phyloP scores from a whole-genome alignment of 2,888 invertebrate genomes.

The Drosophila monieri region DNA sequence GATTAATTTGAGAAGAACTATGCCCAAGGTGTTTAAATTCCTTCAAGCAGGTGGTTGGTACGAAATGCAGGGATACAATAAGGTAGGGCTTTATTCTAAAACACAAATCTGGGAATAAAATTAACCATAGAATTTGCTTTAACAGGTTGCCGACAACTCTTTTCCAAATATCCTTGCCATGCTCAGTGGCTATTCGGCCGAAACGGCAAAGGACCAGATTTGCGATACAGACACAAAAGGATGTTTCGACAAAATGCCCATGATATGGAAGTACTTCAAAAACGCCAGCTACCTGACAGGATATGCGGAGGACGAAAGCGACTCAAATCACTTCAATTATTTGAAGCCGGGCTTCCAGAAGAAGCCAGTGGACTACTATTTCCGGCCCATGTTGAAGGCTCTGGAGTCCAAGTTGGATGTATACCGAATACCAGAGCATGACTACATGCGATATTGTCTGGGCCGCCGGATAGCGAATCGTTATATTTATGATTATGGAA shows the following conservation, averaged over 20 bases:
- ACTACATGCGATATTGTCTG: constrained; percentile 84
- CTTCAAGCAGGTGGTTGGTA: constrained; percentile 88
- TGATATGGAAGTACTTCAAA: constrained; percentile 90
- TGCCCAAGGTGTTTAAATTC: constrained; percentile 88
- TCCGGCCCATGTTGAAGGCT: constrained; percentile 88
- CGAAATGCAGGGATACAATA: constrained; percentile 88
- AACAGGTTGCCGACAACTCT: constrained; percentile 91
- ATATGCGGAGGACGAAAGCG: constrained; percentile 89
- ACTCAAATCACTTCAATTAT: constrained; percentile 85
- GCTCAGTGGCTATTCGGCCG: constrained; percentile 87
- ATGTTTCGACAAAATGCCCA: constrained; percentile 87
- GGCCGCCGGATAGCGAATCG: constrained; percentile 87
- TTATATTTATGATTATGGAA: constrained; percentile 87
- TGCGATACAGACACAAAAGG: constrained; percentile 84
- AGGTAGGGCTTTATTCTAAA: constrained; percentile 84
- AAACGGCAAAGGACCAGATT: constrained; percentile 83
- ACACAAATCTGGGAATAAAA: too few relatives aligned
- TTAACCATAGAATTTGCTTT: too few relatives aligned
- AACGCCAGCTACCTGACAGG: constrained; percentile 89
- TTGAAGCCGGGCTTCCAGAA: constrained; percentile 87
- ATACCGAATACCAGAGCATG: constrained; percentile 57
- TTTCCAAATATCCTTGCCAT: constrained; percentile 94
- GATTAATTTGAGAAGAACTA: constrained; percentile 89
- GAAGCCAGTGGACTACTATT: constrained; percentile 91
- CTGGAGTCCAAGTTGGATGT: constrained; percentile 85